Evolutionary conservation across 2,888 invertebrate genomes (phyloP).

Genomic region (Orthonychiurus folsomi): DNA sequence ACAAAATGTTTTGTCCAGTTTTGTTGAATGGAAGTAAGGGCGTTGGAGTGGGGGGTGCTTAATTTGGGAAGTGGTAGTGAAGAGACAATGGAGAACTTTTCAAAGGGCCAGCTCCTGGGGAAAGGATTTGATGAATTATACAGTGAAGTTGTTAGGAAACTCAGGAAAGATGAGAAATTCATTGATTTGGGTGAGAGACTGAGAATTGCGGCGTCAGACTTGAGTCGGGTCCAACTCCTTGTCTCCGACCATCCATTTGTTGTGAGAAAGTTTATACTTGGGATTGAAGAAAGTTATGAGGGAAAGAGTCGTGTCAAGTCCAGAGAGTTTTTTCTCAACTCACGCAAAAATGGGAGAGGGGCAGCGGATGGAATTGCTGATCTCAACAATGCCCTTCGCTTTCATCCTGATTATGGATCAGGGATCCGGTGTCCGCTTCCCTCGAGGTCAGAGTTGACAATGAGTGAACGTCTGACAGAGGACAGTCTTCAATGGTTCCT

Average conservation of each 20-base stretch:
- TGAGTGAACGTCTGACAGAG: not conserved
- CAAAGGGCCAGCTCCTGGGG: no score
- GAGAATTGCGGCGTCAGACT: slow-evolving; percentile 18
- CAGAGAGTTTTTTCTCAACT: slow-evolving; percentile 8
- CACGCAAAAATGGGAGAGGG: not conserved
- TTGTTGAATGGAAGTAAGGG: no score
- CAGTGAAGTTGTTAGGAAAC: slow-evolving; percentile 16
- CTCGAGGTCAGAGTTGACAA: not conserved
- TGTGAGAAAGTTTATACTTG: slow-evolving; percentile 19
- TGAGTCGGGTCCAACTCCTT: slow-evolving; percentile 21
- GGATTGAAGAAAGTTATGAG: slow-evolving; percentile 13
- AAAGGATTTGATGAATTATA: slow-evolving; percentile 27
- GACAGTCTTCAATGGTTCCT: not conserved
- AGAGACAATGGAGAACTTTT: not conserved
- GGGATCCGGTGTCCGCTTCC: not conserved
- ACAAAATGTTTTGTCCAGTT: no score
- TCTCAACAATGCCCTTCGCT: not conserved
- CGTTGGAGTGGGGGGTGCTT: no score
- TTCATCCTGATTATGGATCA: not conserved
- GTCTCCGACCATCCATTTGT: slow-evolving; percentile 10
- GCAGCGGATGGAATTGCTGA: not conserved
- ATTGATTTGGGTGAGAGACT: slow-evolving; percentile 21
- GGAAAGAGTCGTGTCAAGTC: slow-evolving; percentile 13
- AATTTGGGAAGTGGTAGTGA: no score
- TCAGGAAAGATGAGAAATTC: slow-evolving; percentile 18